These are phyloP conservation scores for Xiphophorus couchianus DNA, from an alignment of 2,113 vertebrate genomes.

Conservation along the genomic window DNA sequence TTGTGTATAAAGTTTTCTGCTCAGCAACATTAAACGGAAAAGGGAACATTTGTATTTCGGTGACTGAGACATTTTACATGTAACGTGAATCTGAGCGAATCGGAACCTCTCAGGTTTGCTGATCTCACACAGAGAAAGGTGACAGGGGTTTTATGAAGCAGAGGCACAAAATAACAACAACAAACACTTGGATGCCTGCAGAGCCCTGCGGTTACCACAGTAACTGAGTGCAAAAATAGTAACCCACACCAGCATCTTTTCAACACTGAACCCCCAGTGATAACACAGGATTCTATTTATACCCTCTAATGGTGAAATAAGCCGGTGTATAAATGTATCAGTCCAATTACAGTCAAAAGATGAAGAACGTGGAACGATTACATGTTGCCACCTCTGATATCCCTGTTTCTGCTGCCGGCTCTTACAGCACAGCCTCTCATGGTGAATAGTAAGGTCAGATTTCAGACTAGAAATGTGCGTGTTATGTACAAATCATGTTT, in stretches of 20 bases:
- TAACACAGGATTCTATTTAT: conserved; percentile 72
- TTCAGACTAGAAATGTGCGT: background rate
- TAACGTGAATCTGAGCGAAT: background rate
- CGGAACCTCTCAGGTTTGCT: conserved; percentile 8
- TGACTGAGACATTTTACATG: too few relatives aligned
- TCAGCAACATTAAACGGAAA: too few relatives aligned
- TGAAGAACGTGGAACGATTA: conserved; percentile 40
- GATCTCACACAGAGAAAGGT: conserved; percentile 5
- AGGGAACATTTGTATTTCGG: too few relatives aligned
- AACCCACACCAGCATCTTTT: conserved; percentile 71
- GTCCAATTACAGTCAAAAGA: conserved; percentile 56
- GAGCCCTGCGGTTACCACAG: conserved; percentile 81
- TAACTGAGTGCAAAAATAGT: conserved; percentile 82
- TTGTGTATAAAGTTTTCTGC: too few relatives aligned
- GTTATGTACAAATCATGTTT: background rate
- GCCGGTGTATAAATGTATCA: conserved; percentile 40
- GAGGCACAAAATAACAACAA: conserved; percentile 66
- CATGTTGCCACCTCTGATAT: conserved; percentile 28
- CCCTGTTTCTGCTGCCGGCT: conserved; percentile 10
- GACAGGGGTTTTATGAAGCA: conserved; percentile 48
- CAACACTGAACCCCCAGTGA: conserved; percentile 69
- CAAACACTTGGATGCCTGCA: conserved; percentile 66
- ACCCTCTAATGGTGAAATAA: conserved; percentile 46
- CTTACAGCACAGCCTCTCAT: background rate
- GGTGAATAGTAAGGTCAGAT: background rate